Evolutionary conservation across 2,888 invertebrate genomes (phyloP).

Genomic region (Autographa gamma): DNA sequence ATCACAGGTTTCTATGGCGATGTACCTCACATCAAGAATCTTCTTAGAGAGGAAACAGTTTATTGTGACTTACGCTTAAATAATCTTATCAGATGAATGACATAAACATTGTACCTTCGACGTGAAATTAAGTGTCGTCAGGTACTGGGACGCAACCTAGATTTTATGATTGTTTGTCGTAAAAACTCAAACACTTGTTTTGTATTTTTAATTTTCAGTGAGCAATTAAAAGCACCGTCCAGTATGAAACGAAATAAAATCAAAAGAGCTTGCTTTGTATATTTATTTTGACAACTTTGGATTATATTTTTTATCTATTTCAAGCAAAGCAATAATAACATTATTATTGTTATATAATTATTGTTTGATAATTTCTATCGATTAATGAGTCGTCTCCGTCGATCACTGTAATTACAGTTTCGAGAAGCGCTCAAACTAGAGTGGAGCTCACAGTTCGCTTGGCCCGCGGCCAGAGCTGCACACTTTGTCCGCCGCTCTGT

Average conservation of each 20-base stretch:
- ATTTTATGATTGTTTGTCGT: background rate
- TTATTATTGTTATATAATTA: too few species aligned
- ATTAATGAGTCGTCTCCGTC: background rate
- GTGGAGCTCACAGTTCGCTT: background rate
- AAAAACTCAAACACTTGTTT: background rate
- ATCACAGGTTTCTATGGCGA: background rate
- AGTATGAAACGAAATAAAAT: background rate
- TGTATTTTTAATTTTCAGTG: background rate
- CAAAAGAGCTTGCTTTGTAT: background rate
- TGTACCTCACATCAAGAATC: background rate
- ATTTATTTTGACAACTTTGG: background rate
- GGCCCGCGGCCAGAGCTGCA: too few species aligned
- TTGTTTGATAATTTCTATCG: background rate
- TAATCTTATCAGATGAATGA: too few species aligned
- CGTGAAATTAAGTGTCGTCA: too few species aligned
- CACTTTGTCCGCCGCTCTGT: background rate
- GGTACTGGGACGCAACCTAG: too few species aligned
- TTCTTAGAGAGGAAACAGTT: background rate
- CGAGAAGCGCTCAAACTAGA: background rate
- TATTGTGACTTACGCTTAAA: too few species aligned
- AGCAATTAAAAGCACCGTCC: background rate
- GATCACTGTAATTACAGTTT: constrained; percentile 2
- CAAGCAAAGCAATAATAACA: too few species aligned
- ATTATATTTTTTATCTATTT: background rate
- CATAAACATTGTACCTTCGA: too few species aligned